These are phyloP conservation scores for Zoanthus gigantus DNA, from an alignment of 92 coral and sea anemone species.

Conservation along the genomic window DNA sequence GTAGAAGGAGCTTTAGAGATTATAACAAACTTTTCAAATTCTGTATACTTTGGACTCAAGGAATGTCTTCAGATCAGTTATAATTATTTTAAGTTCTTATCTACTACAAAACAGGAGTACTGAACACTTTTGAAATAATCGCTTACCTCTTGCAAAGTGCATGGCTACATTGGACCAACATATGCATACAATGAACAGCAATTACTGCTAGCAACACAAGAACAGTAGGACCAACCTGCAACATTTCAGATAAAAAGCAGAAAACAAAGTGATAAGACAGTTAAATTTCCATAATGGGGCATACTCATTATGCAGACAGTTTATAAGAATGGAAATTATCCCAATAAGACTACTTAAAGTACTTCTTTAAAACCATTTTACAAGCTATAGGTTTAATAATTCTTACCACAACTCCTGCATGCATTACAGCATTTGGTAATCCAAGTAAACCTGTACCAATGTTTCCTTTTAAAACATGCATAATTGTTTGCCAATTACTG, in stretches of 20 bases:
- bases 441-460: constrained; percentile 92
- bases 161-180: constrained; percentile 80
- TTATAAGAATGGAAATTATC: too few relatives aligned
- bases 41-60: too few relatives aligned
- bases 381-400: neutral
- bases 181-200: constrained; percentile 88
- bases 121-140: neutral
- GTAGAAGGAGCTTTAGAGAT: too few relatives aligned
- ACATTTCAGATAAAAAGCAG: neutral
- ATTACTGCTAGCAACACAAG: constrained; percentile 66
- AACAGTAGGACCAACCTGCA: constrained; percentile 88
- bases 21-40: too few relatives aligned
- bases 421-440: constrained; percentile 87
- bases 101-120: neutral
- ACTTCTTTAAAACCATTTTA: neutral
- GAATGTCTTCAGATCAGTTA: neutral
- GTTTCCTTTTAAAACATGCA: constrained; percentile 85
- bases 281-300: too few relatives aligned
- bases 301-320: too few relatives aligned
- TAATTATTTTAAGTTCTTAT: neutral
- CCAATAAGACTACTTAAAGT: too few relatives aligned
- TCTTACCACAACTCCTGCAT: constrained; percentile 97
- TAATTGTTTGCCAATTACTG: constrained; percentile 66
- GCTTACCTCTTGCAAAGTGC: constrained; percentile 82
- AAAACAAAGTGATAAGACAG: too few relatives aligned